phyloP scores from a whole-genome alignment of 1,140 invertebrate genomes.

The Sminthurides bifidus region DNA sequence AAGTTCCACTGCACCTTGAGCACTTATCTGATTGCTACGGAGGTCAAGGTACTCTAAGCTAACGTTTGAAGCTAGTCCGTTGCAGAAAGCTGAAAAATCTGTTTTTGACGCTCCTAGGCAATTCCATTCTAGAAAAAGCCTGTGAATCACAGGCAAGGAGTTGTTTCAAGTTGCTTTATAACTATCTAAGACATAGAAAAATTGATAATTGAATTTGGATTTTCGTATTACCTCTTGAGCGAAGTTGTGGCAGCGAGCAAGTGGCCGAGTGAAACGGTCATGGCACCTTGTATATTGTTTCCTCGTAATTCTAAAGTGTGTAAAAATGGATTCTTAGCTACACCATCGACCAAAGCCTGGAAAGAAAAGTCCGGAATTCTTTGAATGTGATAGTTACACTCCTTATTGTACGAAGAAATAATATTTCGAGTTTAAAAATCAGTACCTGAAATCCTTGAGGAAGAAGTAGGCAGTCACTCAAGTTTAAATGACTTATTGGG shows the following conservation, averaged over 20 bases:
- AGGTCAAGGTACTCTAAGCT: constrained; percentile 38
- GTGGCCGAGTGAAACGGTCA: constrained; percentile 35
- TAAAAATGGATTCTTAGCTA: constrained; percentile 36
- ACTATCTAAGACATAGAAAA: no score
- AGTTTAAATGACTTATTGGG: constrained; percentile 20
- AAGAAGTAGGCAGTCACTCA: constrained; percentile 29
- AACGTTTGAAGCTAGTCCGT: constrained; percentile 36
- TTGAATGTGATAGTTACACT: not conserved
- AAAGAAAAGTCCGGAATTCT: not conserved
- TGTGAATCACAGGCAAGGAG: constrained; percentile 15
- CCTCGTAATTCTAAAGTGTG: constrained; percentile 37
- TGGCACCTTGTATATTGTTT: constrained; percentile 37
- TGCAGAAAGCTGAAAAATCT: constrained; percentile 37
- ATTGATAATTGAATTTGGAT: no score
- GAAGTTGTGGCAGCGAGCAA: no score
- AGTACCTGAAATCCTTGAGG: constrained; percentile 29
- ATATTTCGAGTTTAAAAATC: not conserved
- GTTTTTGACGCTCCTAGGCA: constrained; percentile 35
- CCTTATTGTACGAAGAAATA: not conserved
- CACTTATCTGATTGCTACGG: constrained; percentile 39
- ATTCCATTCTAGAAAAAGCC: constrained; percentile 36
- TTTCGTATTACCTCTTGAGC: no score
- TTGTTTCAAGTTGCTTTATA: constrained; percentile 36
- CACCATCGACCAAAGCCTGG: constrained; percentile 28
- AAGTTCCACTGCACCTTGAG: constrained; percentile 34